Base-by-base conservation (phyloP, 1,140 invertebrate genomes). In the Antheraea mylitta region DNA sequence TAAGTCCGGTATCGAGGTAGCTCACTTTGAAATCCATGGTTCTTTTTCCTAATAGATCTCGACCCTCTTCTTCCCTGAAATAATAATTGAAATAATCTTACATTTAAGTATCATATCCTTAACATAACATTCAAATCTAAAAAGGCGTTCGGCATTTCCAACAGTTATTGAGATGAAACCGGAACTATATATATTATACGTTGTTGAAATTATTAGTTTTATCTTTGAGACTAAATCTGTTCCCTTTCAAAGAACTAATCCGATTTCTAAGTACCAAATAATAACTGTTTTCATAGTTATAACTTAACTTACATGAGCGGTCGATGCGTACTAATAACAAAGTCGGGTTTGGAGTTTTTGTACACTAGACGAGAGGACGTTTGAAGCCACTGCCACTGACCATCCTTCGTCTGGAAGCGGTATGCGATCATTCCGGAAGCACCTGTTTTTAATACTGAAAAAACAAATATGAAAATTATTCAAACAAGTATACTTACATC, bases 11-110 rank as follows among this genome's bases (percentile, higher is more conserved):
- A 81, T 99, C 98, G 78, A 98, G 93, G 88, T 99, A 99, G 80
- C 98, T 99, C 18, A 99, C 98, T 94, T 99, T 99, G 86, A 99
- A 99, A 89, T 99, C 98, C 97, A 99, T 99, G 0, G 98, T 99
- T 67, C 99, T 95, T 90, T 99, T 99, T 8, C 98, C 98, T 9
- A 99, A 94, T 42, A 99, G 92, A 93, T 99, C 98, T 67, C 98
- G 95, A 13, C 98, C 99, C 94, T 99, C 99, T 92, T 99, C 99
- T 87, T 99, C 98, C 96, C 98, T 99, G 92, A 18, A 94, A 94
- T 66, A 67, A 45, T n/a, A 70, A 66, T 64, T 42, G 16, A 18
- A 0, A 18, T 9, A n/a, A 7, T 7, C n/a, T 10, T 19, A 60
- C 7, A 42, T 10, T 42, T 30, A 30, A 30, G 22, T 4, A 30